A percentile compares a stretch with the other conserved stretches of the same genome.
Evolutionary conservation across 2,797 vertebrate species (phyloP).

Genomic region (Crypturellus tataupa): DNA sequence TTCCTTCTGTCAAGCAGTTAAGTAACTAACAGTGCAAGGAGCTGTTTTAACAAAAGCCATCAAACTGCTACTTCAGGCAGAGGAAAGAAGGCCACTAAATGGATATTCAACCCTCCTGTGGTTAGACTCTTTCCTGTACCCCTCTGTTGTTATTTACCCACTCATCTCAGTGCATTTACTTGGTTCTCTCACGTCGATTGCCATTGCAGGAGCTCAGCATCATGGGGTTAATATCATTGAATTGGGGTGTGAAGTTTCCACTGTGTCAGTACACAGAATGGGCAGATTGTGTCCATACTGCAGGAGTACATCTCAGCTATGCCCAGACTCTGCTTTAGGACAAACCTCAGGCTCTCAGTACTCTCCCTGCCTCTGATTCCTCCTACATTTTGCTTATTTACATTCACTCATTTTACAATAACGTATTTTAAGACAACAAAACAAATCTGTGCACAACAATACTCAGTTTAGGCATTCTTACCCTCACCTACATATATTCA

Average conservation of each 20-base stretch:
- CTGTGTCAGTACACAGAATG: neutral
- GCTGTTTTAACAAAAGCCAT: neutral
- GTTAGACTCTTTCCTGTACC: neutral
- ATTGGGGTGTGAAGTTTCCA: neutral
- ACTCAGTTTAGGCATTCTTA: neutral
- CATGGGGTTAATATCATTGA: neutral
- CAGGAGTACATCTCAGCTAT: neutral
- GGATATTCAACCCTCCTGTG: neutral
- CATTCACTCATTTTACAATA: neutral
- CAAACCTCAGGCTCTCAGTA: neutral
- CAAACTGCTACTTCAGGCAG: neutral
- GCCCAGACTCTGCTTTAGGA: neutral
- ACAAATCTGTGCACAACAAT: neutral
- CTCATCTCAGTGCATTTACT: rapidly evolving
- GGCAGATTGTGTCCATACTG: neutral
- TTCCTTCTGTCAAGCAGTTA: neutral
- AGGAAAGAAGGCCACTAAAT: neutral
- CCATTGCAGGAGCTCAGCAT: neutral
- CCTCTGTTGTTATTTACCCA: neutral
- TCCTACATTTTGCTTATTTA: neutral
- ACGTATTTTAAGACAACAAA: neutral
- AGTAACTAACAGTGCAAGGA: neutral
- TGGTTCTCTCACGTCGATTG: neutral
- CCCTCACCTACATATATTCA: neutral
- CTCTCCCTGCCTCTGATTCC: neutral